Base-by-base conservation (phyloP, 2,888 invertebrate genomes). In the Euphydryas editha region DNA sequence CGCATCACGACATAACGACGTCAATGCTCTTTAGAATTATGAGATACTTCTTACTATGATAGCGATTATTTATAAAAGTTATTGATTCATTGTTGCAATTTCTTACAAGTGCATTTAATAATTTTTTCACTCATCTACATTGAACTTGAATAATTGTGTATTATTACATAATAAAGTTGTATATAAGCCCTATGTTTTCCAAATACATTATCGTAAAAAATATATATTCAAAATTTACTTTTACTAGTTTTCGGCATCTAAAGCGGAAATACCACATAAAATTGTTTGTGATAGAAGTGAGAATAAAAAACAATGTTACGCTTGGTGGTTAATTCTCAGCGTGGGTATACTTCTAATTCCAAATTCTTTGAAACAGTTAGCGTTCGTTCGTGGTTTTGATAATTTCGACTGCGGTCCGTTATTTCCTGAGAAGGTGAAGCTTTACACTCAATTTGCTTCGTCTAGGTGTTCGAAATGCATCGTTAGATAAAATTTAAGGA, bases 361-460 rank as follows among this genome's bases (percentile, higher is more conserved):
- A 76, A 82, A 74, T 80, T 75, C 73, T 79, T 82, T 74, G 70
- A 76, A 87, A 84, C 84, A 80, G 84, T 85, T 83, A 81, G 76
- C 77, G 80, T 80, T 80, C 72, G 73, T 76, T 80, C 80, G 81
- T 81, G 79, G 81, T 86, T 90, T 87, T 80, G 78, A 87, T 85
- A 85, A 87, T 90, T 90, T 87, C 80, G 80, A 75, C 77, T 74
- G 75, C 75, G 79, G 73, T 66, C 90, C 90, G 91, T 90, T 90
- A 92, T 72, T 81, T 81, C 73, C 75, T 74, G 70, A 76, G 76
- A 81, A 78, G 82, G 81, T 80, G 81, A 74, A 73, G 76, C 67
- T 71, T 72, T 59, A 62, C 49, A 60, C 66, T 61, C 30, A 59
- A 65, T 67, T 67, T 56, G 49, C 36, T 59, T 24, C 13, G 30